Conservation (phyloP, 2,888 invertebrate genomes). For the Acanthosepion pharaonis region DNA sequence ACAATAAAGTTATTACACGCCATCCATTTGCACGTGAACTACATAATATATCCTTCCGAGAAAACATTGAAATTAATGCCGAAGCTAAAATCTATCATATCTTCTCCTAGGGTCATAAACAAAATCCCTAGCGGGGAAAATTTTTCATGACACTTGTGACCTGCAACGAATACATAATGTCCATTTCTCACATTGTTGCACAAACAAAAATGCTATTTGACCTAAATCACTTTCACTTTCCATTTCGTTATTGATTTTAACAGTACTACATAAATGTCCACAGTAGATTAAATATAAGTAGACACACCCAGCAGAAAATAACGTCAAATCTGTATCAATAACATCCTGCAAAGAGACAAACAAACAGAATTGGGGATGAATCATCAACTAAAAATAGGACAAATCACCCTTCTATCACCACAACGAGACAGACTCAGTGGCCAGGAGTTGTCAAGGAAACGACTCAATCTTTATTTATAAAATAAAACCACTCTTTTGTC, state of each 20-base stretch:
- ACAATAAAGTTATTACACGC: too few species aligned
- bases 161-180: not conserved
- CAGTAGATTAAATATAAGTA: not conserved
- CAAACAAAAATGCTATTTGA: conserved; percentile 33
- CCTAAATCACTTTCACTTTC: not conserved
- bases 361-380: not conserved
- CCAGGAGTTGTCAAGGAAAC: not conserved
- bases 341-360: not conserved
- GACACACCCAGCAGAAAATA: not conserved
- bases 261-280: not conserved
- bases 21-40: too few species aligned
- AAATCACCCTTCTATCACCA: not conserved
- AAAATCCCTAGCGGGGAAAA: not conserved
- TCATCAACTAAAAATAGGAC: not conserved
- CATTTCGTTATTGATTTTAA: not conserved
- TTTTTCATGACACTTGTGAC: not conserved
- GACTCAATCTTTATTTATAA: too few species aligned
- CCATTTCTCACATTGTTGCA: not conserved
- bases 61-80: too few species aligned
- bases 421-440: not conserved
- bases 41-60: too few species aligned
- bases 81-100: not conserved
- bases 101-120: not conserved
- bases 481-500: too few species aligned
- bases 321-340: not conserved